Percentiles rank a stretch among this genome's conserved stretches.
Conservation (phyloP, 2,888 invertebrate species). For the Caenorhabditis sp. region DNA sequence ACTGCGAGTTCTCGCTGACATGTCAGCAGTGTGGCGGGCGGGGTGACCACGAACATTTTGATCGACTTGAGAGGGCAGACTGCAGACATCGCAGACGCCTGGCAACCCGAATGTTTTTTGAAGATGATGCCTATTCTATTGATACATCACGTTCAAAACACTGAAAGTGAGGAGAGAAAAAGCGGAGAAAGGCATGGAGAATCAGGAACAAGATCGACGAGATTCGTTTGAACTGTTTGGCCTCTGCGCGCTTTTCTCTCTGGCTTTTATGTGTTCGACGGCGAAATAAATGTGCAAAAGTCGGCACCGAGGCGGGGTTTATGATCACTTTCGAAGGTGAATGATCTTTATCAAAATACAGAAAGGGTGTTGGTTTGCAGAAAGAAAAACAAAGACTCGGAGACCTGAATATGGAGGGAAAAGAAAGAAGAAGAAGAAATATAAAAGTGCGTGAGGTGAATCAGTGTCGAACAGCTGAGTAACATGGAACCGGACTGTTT, state of each 20-base stretch:
- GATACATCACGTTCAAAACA: slow-evolving; percentile 9
- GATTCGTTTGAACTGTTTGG: slow-evolving; percentile 4
- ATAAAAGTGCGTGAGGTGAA: background rate
- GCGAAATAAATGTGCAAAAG: background rate
- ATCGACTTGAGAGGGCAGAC: background rate
- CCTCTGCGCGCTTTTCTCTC: background rate
- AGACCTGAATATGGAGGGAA: background rate
- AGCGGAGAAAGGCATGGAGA: background rate
- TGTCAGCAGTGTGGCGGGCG: background rate
- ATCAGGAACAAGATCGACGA: background rate
- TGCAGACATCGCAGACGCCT: background rate
- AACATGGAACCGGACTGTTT: slow-evolving; percentile 6
- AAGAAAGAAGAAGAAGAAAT: background rate
- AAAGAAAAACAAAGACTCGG: no score
- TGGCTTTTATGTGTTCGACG: background rate
- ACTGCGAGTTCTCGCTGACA: no score
- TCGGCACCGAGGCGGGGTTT: background rate
- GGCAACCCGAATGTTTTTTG: slow-evolving; percentile 1
- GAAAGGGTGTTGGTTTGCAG: slow-evolving; percentile 4
- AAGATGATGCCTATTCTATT: background rate
- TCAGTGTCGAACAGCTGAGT: slow-evolving; percentile 7
- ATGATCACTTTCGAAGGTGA: slow-evolving; percentile 3
- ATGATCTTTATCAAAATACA: slow-evolving; percentile 17
- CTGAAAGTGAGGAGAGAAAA: background rate
- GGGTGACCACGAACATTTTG: background rate